phyloP scores from a whole-genome alignment of 2,113 vertebrate genomes.

The Elgaria multicarinata region DNA sequence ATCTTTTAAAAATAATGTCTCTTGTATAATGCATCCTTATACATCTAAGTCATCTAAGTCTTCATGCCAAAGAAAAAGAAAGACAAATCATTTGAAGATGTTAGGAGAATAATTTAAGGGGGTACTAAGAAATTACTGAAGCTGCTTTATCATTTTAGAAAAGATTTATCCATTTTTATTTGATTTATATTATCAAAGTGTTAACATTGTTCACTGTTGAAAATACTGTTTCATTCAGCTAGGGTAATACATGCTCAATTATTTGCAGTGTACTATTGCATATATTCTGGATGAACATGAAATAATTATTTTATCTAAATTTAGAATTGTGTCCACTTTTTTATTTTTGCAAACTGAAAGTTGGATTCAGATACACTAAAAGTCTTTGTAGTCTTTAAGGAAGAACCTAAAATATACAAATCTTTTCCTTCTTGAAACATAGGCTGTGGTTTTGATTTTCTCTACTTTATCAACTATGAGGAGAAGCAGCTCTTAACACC shows the following conservation, averaged over 20 bases:
- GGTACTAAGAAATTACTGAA: background rate
- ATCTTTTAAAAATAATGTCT: background rate
- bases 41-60: background rate
- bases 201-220: background rate
- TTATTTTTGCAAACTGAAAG: background rate
- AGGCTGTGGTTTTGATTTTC: background rate
- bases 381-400: background rate
- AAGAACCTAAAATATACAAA: background rate
- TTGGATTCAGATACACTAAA: background rate
- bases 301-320: background rate
- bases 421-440: background rate
- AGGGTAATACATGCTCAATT: conserved; percentile 1
- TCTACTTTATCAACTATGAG: background rate
- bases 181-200: conserved; percentile 19
- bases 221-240: conserved; percentile 47
- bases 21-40: background rate
- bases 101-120: conserved; percentile 8
- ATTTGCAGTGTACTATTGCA: background rate
- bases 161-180: background rate
- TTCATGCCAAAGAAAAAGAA: background rate
- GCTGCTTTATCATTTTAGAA: background rate
- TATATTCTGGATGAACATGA: conserved; percentile 1
- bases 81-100: background rate
- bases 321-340: background rate
- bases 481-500: background rate